phyloP scores from a whole-genome alignment of 2,888 invertebrate species.

The Ophioninae sp. region DNA sequence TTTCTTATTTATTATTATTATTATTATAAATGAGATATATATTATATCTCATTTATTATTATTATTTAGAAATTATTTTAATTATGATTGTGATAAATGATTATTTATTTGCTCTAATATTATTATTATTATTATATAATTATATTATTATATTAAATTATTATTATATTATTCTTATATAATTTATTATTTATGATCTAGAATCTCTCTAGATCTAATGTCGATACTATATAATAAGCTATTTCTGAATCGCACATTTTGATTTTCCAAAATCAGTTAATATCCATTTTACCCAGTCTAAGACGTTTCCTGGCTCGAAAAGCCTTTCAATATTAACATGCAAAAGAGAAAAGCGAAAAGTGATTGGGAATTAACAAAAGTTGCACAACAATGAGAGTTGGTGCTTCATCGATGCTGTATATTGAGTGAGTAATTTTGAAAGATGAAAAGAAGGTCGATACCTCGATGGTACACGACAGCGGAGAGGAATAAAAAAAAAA shows the following conservation, averaged over 20 bases:
- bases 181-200: too few relatives aligned
- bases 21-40: too few relatives aligned
- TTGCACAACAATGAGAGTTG: conserved; percentile 16
- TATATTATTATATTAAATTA: too few relatives aligned
- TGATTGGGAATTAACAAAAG: not conserved
- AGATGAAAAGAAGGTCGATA: conserved; percentile 3
- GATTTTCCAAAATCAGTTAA: not conserved
- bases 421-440: conserved; percentile 18
- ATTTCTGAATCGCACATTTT: not conserved
- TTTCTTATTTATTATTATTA: too few relatives aligned
- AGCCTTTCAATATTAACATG: not conserved
- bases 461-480: conserved; percentile 3
- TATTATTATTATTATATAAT: too few relatives aligned
- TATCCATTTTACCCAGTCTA: not conserved
- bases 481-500: conserved; percentile 4
- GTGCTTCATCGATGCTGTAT: conserved; percentile 27
- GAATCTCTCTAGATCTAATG: too few relatives aligned
- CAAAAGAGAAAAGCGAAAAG: not conserved
- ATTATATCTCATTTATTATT: too few relatives aligned
- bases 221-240: not conserved
- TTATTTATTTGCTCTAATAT: too few relatives aligned
- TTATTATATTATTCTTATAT: too few relatives aligned
- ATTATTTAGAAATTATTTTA: too few relatives aligned
- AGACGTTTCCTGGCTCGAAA: not conserved
- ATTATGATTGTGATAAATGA: too few relatives aligned